phyloP scores from a whole-genome alignment of 2,888 invertebrate species.

The Watsonalla binaria region DNA sequence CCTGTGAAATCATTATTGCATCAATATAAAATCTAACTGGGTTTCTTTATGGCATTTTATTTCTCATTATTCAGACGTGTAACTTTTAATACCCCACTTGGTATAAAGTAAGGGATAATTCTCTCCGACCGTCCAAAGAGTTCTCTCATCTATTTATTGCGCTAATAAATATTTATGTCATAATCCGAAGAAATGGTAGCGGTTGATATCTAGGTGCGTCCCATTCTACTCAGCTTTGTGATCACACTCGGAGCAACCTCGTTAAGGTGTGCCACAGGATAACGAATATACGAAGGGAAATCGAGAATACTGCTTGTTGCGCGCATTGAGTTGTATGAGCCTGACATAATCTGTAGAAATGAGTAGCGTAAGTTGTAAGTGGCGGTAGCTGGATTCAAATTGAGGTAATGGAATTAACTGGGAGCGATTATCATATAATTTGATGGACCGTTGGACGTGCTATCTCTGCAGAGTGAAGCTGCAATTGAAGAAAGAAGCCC shows the following conservation, averaged over 20 bases:
- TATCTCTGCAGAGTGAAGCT: constrained; percentile 29
- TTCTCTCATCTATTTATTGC: constrained; percentile 50
- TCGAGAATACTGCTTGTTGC: background rate
- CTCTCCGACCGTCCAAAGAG: constrained; percentile 24
- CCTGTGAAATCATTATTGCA: background rate
- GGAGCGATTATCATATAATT: constrained; percentile 51
- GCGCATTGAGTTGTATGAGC: background rate
- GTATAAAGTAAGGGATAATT: constrained; percentile 45
- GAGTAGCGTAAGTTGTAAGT: constrained; percentile 12
- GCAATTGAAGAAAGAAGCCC: constrained; percentile 40
- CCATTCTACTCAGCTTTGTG: constrained; percentile 16
- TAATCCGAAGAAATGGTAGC: constrained; percentile 55
- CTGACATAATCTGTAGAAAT: background rate
- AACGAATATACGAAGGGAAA: background rate
- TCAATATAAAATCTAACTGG: background rate
- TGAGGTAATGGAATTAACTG: constrained; percentile 46
- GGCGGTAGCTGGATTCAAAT: constrained; percentile 17
- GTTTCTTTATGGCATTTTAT: constrained; percentile 1
- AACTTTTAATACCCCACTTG: constrained; percentile 2
- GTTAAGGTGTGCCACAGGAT: background rate
- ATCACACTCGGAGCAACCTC: constrained; percentile 9
- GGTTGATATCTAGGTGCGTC: constrained; percentile 17
- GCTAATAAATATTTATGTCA: constrained; percentile 62
- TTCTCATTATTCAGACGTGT: constrained; percentile 2
- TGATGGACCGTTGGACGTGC: constrained; percentile 49